Base-by-base conservation (phyloP, 2,888 invertebrate species). In the Seira sanloemensis region DNA sequence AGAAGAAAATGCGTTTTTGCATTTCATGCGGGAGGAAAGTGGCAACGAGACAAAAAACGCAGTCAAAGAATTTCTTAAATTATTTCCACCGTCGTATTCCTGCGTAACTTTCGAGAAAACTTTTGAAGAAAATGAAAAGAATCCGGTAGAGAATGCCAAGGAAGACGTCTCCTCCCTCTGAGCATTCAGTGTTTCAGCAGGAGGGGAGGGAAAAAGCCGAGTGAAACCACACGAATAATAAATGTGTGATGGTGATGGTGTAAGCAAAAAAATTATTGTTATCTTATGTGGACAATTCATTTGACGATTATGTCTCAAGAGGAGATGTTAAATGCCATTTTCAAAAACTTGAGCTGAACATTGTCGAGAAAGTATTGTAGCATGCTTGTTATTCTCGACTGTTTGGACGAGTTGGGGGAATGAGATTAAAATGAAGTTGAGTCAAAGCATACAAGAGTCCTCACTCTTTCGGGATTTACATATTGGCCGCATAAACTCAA, bases 1-100 rank as follows among this genome's bases (percentile, higher is more conserved):
- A n/a, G n/a, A n/a, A n/a, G n/a, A 18, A 58, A 58, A 58, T 58
- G 58, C 58, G 58, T 58, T 58, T n/a, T 18, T 58, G 58, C 58
- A 58, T 58, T 58, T 58, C n/a, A 58, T 58, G n/a, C 58, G 58
- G 58, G 58, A 18, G 5, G n/a, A 58, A 37, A 37, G 12, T 12
- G 37, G 37, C 37, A 37, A 18, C 58, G 2, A 58, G 58, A 58
- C 58, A 58, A n/a, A 58, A 18, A 58, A 37, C 37, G 37, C 37
- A 37, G 37, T 4, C 58, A n/a, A 58, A 58, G 12, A 37, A 37
- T 7, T 12, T 4, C 58, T 4, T 12, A 58, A 58, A 12, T 58
- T 58, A 58, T 58, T 58, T 58, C 58, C n/a, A n/a, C 58, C 18
- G 58, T 58, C n/a, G 58, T n/a, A n/a, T 18, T 58, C 9, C 58